A percentile compares a stretch with the other conserved stretches of the same genome.
Conservation (phyloP, 1,140 invertebrate genomes). For the Xylocopa sonorina region DNA sequence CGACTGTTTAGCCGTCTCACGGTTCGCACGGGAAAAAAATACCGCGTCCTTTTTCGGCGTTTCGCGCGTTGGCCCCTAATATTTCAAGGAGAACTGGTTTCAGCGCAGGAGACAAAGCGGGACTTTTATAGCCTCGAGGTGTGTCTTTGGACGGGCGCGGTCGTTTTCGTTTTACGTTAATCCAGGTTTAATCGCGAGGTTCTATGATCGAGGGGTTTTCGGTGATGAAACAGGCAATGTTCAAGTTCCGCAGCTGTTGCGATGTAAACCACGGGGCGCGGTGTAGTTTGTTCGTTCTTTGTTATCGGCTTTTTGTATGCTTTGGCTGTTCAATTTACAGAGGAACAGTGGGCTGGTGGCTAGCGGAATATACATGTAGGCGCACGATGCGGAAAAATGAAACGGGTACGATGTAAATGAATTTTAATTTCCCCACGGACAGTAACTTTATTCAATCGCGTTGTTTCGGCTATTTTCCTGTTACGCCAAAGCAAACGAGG, state of each 20-base stretch:
- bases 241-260: too few relatives aligned
- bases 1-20: conserved; percentile 7
- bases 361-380: background rate
- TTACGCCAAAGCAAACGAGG: background rate
- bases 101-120: background rate
- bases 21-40: conserved; percentile 7
- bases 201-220: background rate
- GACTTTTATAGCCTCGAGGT: conserved; percentile 18
- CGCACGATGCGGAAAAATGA: background rate
- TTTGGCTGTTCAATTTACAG: conserved; percentile 1
- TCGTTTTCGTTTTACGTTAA: too few relatives aligned
- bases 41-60: conserved; percentile 16
- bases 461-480: conserved; percentile 6
- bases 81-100: conserved; percentile 38
- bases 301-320: background rate
- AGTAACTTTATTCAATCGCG: conserved; percentile 22
- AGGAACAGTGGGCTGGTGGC: conserved; percentile 2
- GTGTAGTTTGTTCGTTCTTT: background rate
- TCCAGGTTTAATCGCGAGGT: background rate
- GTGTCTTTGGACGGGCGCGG: too few relatives aligned
- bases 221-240: background rate
- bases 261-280: background rate
- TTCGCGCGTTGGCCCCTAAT: conserved; percentile 4
- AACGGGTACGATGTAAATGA: conserved; percentile 1
- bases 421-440: conserved; percentile 39